Percentiles rank a stretch among this genome's conserved stretches.
These are phyloP conservation scores for Siniperca knerii DNA, from an alignment of 2,113 vertebrate genomes.

Conservation along the genomic window DNA sequence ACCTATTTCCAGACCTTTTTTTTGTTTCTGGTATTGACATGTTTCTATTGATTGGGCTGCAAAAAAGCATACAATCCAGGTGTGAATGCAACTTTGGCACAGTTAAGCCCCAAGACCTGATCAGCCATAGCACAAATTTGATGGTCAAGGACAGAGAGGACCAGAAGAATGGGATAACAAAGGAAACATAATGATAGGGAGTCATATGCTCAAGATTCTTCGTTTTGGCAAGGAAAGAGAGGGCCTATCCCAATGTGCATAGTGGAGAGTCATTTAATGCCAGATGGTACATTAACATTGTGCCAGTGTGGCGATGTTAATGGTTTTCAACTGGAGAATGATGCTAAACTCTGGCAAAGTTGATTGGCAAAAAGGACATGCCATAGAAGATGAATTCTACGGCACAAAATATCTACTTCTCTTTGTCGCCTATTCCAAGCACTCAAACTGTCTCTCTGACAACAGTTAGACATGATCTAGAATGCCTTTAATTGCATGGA, in stretches of 20 bases:
- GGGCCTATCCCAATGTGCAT: background rate
- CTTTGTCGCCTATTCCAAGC: background rate
- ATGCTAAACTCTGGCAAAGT: slow-evolving; percentile 3
- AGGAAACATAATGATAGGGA: background rate
- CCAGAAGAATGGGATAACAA: background rate
- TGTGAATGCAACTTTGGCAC: background rate
- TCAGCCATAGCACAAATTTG: background rate
- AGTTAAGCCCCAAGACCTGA: background rate
- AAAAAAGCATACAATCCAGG: background rate
- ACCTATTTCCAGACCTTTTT: background rate
- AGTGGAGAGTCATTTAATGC: slow-evolving; percentile 1
- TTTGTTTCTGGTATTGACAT: background rate
- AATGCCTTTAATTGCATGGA: background rate
- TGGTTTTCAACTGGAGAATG: background rate
- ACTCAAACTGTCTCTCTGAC: background rate
- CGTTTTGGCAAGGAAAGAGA: background rate
- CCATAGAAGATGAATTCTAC: background rate
- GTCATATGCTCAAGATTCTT: slow-evolving; percentile 12
- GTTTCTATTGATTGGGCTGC: background rate
- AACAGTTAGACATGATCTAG: background rate
- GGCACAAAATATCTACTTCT: background rate
- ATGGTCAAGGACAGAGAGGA: background rate
- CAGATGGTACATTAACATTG: slow-evolving; percentile 7
- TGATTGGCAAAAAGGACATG: background rate
- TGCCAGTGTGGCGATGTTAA: background rate